Conservation (phyloP, 2,797 vertebrate genomes). For the Enoplosus armatus region DNA sequence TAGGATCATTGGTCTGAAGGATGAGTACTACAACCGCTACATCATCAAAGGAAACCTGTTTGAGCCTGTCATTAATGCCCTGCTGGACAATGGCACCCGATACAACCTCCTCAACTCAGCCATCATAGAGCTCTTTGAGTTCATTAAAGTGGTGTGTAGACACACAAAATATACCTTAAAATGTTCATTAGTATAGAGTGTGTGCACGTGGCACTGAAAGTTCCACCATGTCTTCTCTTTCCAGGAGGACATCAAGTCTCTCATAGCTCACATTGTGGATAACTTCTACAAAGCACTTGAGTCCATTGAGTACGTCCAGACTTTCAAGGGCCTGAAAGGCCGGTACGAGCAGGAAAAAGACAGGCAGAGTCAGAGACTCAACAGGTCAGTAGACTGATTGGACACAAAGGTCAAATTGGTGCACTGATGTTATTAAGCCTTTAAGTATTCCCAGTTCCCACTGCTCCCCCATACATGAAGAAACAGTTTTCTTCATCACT, state of each 20-base stretch:
- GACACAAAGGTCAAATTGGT: not conserved
- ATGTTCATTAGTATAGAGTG: not conserved
- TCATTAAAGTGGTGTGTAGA: constrained; percentile 95
- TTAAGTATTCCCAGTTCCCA: not conserved
- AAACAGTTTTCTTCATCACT: not conserved
- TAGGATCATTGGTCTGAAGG: constrained; percentile 97
- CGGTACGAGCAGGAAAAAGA: constrained; percentile 98
- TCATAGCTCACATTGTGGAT: constrained; percentile 98
- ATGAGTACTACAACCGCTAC: constrained; percentile 99
- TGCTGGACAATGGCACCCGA: constrained; percentile 97
- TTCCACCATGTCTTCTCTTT: constrained; percentile 8
- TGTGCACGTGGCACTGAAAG: not conserved
- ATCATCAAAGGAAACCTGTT: constrained; percentile 99
- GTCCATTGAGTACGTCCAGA: constrained; percentile 98
- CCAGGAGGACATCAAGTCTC: constrained; percentile 98
- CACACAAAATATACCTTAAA: not conserved
- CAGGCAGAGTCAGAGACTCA: constrained; percentile 94
- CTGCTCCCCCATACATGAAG: no score
- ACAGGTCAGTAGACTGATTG: constrained; percentile 85
- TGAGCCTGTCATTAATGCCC: constrained; percentile 97
- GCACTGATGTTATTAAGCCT: no score
- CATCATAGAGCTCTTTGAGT: constrained; percentile 98
- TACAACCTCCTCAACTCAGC: constrained; percentile 99
- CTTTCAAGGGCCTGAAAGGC: constrained; percentile 98
- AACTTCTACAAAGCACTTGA: constrained; percentile 99